These are phyloP conservation scores for Heterodera schachtii DNA, from an alignment of 1,140 invertebrate genomes.

Conservation along the genomic window DNA sequence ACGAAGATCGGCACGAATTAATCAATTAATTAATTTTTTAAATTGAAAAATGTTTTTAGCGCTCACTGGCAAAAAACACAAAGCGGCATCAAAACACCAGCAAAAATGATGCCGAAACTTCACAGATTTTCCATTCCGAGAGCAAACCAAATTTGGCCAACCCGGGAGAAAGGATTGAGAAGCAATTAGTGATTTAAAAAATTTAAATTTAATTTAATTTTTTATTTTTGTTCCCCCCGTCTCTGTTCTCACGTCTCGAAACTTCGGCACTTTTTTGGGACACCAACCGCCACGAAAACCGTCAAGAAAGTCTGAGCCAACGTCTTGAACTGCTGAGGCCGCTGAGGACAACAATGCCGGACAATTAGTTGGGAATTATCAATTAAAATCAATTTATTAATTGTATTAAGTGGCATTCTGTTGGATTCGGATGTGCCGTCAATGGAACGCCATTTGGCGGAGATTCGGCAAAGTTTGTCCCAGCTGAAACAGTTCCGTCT, in stretches of 20 bases:
- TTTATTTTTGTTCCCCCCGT: not conserved
- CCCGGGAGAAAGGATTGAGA: not conserved
- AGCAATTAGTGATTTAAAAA: not conserved
- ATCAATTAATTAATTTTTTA: not conserved
- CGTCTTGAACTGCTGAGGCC: not conserved
- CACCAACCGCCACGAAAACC: not conserved
- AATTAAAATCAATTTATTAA: not conserved
- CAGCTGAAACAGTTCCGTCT: slow-evolving; percentile 13
- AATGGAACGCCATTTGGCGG: not conserved
- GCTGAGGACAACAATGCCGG: not conserved
- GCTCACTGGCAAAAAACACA: not conserved
- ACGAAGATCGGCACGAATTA: not conserved
- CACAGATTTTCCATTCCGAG: not conserved
- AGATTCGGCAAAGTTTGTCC: slow-evolving; percentile 4
- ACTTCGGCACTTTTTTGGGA: slow-evolving; percentile 1
- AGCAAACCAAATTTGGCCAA: not conserved
- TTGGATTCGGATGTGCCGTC: slow-evolving; percentile 6
- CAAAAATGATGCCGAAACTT: not conserved
- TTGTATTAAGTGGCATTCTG: not conserved
- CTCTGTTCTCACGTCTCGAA: not conserved
- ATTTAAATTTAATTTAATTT: not conserved
- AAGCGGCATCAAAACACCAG: not conserved
- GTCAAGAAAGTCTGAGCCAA: not conserved
- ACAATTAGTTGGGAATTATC: not conserved
- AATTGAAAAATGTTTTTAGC: not conserved